These are phyloP conservation scores for Ommatoiulus sabulosus DNA, from an alignment of 2,888 invertebrate genomes.

Conservation along the genomic window DNA sequence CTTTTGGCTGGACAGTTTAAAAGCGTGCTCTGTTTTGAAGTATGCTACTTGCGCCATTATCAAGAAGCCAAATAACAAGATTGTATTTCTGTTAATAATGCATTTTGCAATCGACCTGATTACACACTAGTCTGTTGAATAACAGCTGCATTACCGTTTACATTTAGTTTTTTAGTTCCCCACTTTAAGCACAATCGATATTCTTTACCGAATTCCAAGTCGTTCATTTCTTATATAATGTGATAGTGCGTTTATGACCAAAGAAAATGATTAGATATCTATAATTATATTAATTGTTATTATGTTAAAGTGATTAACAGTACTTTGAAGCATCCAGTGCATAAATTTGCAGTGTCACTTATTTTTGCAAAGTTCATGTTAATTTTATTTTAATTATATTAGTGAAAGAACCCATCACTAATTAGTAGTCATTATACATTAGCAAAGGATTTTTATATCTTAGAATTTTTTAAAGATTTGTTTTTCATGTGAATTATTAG, in stretches of 20 bases:
- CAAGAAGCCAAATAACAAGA: neutral
- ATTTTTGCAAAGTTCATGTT: neutral
- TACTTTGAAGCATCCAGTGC: neutral
- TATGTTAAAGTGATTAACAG: neutral
- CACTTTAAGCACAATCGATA: neutral
- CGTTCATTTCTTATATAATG: neutral
- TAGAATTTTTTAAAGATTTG: neutral
- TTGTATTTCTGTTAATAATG: neutral
- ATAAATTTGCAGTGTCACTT: neutral
- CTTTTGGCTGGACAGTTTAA: neutral
- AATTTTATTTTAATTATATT: neutral
- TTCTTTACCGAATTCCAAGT: neutral
- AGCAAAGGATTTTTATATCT: neutral
- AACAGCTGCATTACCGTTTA: neutral
- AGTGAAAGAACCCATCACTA: conserved; percentile 4
- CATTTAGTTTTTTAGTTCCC: neutral
- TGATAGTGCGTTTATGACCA: conserved; percentile 9
- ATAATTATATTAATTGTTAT: conserved; percentile 5
- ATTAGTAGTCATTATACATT: neutral
- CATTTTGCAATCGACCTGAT: neutral
- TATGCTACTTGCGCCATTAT: neutral
- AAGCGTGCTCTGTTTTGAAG: neutral
- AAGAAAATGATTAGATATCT: neutral
- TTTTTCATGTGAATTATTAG: conserved; percentile 14
- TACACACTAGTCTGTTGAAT: neutral